Base-by-base conservation (phyloP, 2,797 vertebrate genomes). In the Ceyx erithaca region DNA sequence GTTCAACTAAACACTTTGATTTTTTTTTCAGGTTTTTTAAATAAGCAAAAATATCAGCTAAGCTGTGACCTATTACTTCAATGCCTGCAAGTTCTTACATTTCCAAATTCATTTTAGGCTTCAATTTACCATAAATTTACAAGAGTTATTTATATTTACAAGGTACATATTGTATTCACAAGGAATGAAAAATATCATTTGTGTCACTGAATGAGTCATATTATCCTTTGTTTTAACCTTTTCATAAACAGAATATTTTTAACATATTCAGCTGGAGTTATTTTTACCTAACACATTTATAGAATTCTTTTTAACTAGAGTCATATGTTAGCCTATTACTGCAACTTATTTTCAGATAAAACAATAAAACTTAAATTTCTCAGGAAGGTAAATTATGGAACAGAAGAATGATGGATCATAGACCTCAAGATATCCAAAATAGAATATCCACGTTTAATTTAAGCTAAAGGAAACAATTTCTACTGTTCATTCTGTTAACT, bases 141-240 rank as follows among this genome's bases (percentile, higher is more conserved):
- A 78, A 37, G 28, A 69, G 13, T 76, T 90, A 91, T 66, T 91
- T 91, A 55, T 89, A 78, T 79, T 95, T 92, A 87, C 45, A 57
- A 43, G 22, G 28, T 63, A 89, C 70, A 52, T 76, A 89, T 52
- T 91, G 76, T 69, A 85, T 30, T 85, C 25, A 64, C 12, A 93
- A 26, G 72, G 69, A 69, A 85, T 66, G 75, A 80, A 87, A 87
- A 95, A 87, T 33, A 69, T 28, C 57, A 89, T 87, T 89, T 72
- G 54, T 75, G 63, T 92, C 51, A 87, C 45, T 40, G 83, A 95
- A 89, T 89, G 40, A 87, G 58, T 83, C 64, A 93, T 28, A 76
- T 78, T 83, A 89, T 61, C 58, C 89, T 90, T 89, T 90, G 77
- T 75, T 94, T 66, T 67, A 78, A 95, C 69, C 55, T 93, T 85